phyloP scores from a whole-genome alignment of 2,888 invertebrate species.

The Cephus runcator region DNA sequence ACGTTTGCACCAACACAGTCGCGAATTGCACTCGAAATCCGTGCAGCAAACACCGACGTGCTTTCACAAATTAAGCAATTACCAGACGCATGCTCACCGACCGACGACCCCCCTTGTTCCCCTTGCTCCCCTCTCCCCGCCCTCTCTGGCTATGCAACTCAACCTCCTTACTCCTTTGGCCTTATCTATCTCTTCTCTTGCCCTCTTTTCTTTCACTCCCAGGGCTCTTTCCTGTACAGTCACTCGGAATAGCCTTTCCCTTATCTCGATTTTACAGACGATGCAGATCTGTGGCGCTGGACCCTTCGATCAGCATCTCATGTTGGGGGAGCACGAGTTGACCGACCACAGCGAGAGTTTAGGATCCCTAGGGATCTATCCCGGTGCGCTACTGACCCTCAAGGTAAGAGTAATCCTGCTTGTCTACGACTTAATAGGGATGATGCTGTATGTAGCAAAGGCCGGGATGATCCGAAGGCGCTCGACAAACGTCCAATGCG shows the following conservation, averaged over 20 bases:
- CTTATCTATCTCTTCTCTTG: slow-evolving; percentile 5
- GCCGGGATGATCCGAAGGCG: background rate
- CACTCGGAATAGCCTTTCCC: background rate
- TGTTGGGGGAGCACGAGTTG: slow-evolving; percentile 56
- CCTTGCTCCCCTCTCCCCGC: background rate
- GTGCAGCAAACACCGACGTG: slow-evolving; percentile 34
- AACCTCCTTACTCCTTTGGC: background rate
- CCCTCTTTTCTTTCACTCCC: background rate
- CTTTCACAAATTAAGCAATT: slow-evolving; percentile 64
- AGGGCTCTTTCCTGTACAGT: background rate
- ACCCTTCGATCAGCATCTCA: slow-evolving; percentile 58
- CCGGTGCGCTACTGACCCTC: slow-evolving; percentile 55
- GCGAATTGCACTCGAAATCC: slow-evolving; percentile 32
- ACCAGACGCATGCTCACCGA: slow-evolving; percentile 43
- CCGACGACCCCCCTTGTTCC: background rate
- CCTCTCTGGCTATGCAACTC: background rate
- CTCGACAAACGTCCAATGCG: background rate
- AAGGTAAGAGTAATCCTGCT: slow-evolving; percentile 45
- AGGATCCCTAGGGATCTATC: slow-evolving; percentile 57
- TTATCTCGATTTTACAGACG: slow-evolving; percentile 42
- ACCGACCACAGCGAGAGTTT: slow-evolving; percentile 56
- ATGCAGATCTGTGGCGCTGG: slow-evolving; percentile 59
- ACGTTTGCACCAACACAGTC: slow-evolving; percentile 31
- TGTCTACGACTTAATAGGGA: background rate
- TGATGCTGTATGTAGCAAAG: background rate